Evolutionary conservation across 2,113 vertebrate species (phyloP).

Genomic region (Odobenus rosmarus): DNA sequence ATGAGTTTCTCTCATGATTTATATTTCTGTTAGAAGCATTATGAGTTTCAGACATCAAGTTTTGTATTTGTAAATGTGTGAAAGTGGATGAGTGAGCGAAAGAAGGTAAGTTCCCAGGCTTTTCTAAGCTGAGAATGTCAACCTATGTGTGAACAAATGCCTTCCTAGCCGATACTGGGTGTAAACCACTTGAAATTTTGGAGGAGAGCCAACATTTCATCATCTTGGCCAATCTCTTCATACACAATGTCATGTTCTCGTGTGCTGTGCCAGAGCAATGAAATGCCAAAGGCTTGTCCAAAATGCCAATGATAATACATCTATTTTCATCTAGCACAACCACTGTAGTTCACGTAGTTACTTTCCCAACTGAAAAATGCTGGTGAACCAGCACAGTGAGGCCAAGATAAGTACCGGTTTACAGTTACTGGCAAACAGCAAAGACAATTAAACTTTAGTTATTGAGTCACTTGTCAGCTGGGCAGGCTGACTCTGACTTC

Average conservation of each 20-base stretch:
- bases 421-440: constrained; percentile 74
- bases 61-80: background rate
- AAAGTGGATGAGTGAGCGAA: background rate
- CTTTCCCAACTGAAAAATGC: constrained; percentile 83
- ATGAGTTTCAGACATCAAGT: background rate
- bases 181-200: constrained; percentile 82
- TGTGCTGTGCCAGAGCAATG: constrained; percentile 79
- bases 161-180: constrained; percentile 81
- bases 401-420: constrained; percentile 65
- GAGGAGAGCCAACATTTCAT: constrained; percentile 82
- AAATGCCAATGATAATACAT: constrained; percentile 83
- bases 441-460: constrained; percentile 70
- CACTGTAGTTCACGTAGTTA: constrained; percentile 77
- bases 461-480: constrained; percentile 52
- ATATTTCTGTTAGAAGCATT: background rate
- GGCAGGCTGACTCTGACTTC: constrained; percentile 8
- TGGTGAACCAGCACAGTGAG: constrained; percentile 80
- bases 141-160: constrained; percentile 73
- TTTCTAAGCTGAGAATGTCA: constrained; percentile 81
- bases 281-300: constrained; percentile 81
- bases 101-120: constrained; percentile 75
- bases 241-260: constrained; percentile 68
- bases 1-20: background rate
- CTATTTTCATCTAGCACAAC: constrained; percentile 70
- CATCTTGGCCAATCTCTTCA: constrained; percentile 73